phyloP scores from a whole-genome alignment of 2,797 vertebrate species.

The Pangasius krempfi region DNA sequence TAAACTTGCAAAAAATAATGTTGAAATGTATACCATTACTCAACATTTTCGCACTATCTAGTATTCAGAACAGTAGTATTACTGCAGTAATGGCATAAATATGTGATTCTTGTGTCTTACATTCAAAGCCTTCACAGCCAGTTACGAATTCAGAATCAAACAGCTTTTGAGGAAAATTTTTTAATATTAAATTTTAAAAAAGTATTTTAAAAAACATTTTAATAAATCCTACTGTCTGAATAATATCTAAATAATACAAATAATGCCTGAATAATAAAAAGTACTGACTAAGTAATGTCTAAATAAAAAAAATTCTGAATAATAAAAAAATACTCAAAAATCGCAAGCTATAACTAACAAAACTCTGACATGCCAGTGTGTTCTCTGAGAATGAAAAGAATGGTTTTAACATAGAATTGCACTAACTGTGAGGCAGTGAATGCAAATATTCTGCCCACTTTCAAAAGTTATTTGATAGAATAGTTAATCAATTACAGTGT shows the following conservation, averaged over 20 bases:
- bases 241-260: background rate
- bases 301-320: background rate
- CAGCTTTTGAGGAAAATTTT: background rate
- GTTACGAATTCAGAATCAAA: background rate
- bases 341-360: background rate
- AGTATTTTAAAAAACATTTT: background rate
- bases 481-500: conserved; percentile 11
- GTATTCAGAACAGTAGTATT: background rate
- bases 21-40: background rate
- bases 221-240: background rate
- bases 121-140: background rate
- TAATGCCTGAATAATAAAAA: background rate
- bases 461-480: conserved; percentile 22
- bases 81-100: background rate
- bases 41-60: background rate
- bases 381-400: background rate
- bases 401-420: background rate
- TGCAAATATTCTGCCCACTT: conserved; percentile 10
- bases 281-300: too few species aligned
- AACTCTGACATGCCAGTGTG: background rate
- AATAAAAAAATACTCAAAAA: background rate
- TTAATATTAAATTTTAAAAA: background rate
- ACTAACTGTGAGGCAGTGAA: background rate
- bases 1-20: background rate
- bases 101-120: background rate